Evolutionary conservation across 2,888 invertebrate genomes (phyloP), one percentile per base, ranked within the genome.

Genomic region (Hypsopygia costalis): DNA sequence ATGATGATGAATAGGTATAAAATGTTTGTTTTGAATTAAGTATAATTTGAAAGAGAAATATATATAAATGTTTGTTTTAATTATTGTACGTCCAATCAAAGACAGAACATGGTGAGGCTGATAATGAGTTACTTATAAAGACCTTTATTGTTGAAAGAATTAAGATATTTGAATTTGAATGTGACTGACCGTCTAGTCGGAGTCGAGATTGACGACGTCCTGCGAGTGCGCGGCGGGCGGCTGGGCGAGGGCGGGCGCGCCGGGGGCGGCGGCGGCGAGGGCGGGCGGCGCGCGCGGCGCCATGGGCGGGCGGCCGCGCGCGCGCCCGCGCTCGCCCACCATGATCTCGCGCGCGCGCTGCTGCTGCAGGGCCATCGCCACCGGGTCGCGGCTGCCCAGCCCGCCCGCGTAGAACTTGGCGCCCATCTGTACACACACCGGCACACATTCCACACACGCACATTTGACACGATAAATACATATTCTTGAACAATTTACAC

Each of bases 351-450:
- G 64, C 52, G 88, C 85, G 1, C 79, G 75, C 50, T 83, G 85
- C 65, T 88, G 87, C 62, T 88, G 86, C 37, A 88, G 62, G 47
- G 85, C 85, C 86, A 89, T 89, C 51, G 87, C 87, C 44, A 87
- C 72, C 1, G 89, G 87, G 66, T 89, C 89, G 54, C 89, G 87
- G 60, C 86, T 87, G 69, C 89, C 89, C 12, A 89, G 76, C 0
- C 89, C 89, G 44, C 89, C 89, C 43, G 89, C 82, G 74, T 89
- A 89, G 68, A 75, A 78, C 73, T 89, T 89, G 41, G 88, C 81
- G 21, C 83, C 82, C 81, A 82, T 80, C 60, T 70, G 64, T 57
- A n/a, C n/a, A n/a, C n/a, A n/a, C n/a, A n/a, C n/a, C n/a, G n/a
- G n/a, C n/a, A n/a, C n/a, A n/a, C n/a, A n/a, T n/a, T n/a, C n/a